Evolutionary conservation across 2,888 invertebrate genomes (phyloP), one percentile per base, ranked within the genome.

Genomic region (Elegia similella): DNA sequence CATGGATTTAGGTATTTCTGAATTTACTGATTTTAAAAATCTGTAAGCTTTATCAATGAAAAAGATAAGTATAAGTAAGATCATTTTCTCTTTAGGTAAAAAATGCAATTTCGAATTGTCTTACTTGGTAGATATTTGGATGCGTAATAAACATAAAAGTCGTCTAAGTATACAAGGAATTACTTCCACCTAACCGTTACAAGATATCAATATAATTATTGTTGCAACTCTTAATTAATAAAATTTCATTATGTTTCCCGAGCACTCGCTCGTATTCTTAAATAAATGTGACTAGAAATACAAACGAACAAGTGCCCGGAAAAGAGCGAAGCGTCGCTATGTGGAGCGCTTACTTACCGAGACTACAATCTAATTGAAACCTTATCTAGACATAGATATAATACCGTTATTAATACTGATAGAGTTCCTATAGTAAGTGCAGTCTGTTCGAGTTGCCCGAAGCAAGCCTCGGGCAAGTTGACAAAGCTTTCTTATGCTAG

Each of bases 381-480:
- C 67, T 70, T 67, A 67, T 44, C 42, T 62, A 72, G 12, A 12
- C 8, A 10, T 34, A 34, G 38, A 6, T 38, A 57, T 67, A 84
- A 85, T 86, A 86, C 76, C 76, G 73, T 69, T 64, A 60, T 60
- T 72, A 78, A 80, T 82, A 82, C 86, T 84, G 82, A 65, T 72
- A 65, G 68, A 75, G 65, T 73, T 62, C 55, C 61, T 57, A 68
- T 68, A 63, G 68, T 68, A 70, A 66, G 64, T 60, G 66, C 70
- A 74, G 73, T 72, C 69, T 67, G 63, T 63, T 64, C 59, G 55
- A 66, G 61, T 63, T 65, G 64, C 63, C 62, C 62, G 62, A 60
- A 38, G 32, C 15, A 53, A 52, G 50, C 42, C 38, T 38, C 57
- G 58, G 56, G 48, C 57, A 60, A 55, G 43, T 56, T 42, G 57